A percentile compares a stretch with the other conserved stretches of the same genome.
These are phyloP conservation scores for Crotalus viridis DNA, from an alignment of 2,113 vertebrate genomes.

Conservation along the genomic window DNA sequence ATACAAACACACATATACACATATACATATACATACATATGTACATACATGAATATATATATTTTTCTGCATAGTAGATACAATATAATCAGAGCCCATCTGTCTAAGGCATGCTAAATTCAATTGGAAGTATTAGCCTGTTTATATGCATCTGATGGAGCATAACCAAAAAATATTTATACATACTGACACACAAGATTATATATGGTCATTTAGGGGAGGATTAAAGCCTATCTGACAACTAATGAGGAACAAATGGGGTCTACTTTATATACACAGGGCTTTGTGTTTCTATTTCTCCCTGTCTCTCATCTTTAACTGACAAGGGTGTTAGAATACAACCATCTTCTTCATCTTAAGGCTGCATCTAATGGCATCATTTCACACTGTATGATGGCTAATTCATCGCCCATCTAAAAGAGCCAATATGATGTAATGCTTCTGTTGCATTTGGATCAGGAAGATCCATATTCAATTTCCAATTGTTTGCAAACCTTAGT, in stretches of 20 bases:
- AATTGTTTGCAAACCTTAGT: background rate
- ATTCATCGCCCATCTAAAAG: background rate
- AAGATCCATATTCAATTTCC: background rate
- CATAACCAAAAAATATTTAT: conserved; percentile 51
- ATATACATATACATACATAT: too few species aligned
- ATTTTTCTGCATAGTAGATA: conserved; percentile 35
- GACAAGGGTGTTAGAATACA: background rate
- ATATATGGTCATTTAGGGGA: conserved; percentile 38
- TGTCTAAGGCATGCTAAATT: conserved; percentile 26
- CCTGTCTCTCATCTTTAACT: conserved; percentile 1
- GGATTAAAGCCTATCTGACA: conserved; percentile 38
- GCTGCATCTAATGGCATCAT: conserved; percentile 8
- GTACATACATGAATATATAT: too few species aligned
- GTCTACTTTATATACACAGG: conserved; percentile 15
- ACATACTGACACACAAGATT: conserved; percentile 20
- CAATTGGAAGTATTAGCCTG: conserved; percentile 44
- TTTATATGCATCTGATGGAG: conserved; percentile 56
- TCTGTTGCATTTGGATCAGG: background rate
- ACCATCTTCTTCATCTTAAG: background rate
- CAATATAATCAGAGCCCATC: conserved; percentile 1
- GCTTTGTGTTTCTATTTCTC: background rate
- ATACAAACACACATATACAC: too few species aligned
- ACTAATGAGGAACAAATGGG: conserved; percentile 32
- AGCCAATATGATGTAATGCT: background rate
- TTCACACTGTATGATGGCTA: background rate